Evolutionary conservation across 2,888 invertebrate species (phyloP).

Genomic region (Tridacna gigas): DNA sequence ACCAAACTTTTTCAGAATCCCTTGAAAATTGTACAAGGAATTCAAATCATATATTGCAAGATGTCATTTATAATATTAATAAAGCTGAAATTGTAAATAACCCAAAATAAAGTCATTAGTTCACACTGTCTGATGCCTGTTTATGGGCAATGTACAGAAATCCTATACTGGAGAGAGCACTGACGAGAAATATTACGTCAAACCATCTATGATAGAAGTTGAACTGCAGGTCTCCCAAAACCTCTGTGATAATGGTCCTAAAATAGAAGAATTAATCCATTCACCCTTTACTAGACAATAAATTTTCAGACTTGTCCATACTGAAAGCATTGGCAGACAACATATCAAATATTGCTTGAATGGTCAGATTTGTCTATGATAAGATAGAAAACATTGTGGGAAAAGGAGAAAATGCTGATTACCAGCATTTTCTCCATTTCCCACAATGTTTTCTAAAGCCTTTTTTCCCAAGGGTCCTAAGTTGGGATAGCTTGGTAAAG

Average conservation of each 20-base stretch:
- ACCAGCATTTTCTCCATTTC: neutral
- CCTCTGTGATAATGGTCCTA: constrained; percentile 94
- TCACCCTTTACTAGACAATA: too few species aligned
- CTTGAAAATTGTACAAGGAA: too few species aligned
- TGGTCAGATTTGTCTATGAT: neutral
- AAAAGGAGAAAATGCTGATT: neutral
- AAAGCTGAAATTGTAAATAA: too few species aligned
- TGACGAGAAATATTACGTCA: constrained; percentile 99
- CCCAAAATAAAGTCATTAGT: constrained; percentile 2
- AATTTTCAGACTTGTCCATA: too few species aligned
- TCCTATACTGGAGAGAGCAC: constrained; percentile 97
- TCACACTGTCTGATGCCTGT: constrained; percentile 78
- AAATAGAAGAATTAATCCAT: constrained; percentile 43
- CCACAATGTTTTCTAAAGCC: neutral
- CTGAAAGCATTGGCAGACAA: too few species aligned
- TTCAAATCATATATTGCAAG: too few species aligned
- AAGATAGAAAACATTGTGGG: neutral
- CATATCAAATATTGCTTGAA: neutral
- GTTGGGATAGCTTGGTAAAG: too few species aligned
- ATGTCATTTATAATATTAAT: too few species aligned
- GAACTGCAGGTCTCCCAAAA: constrained; percentile 98
- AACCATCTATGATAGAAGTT: constrained; percentile 99
- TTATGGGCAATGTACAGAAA: constrained; percentile 94
- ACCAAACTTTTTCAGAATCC: too few species aligned
- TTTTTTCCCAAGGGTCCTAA: too few species aligned